These are phyloP conservation scores for Cheilosia impressa DNA, from an alignment of 2,888 invertebrate genomes.

Conservation along the genomic window DNA sequence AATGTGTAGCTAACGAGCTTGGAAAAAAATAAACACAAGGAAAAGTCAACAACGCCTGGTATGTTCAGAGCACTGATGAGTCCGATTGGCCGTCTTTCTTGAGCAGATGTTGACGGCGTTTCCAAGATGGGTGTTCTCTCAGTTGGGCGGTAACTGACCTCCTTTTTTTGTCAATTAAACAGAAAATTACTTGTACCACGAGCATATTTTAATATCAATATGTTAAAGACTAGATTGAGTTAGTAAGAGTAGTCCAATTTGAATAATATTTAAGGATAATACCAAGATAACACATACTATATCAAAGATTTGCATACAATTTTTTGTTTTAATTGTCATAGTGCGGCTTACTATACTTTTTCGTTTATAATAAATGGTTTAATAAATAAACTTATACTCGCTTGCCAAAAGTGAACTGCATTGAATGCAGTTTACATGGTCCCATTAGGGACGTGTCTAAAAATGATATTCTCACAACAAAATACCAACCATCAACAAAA, in stretches of 20 bases:
- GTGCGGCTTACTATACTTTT: not conserved
- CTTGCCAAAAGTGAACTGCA: too few relatives aligned
- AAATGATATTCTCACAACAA: too few relatives aligned
- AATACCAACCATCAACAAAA: too few relatives aligned
- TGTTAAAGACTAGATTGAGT: constrained; percentile 12
- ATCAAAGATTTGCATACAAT: too few relatives aligned
- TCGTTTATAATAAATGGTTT: not conserved
- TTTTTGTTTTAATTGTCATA: too few relatives aligned
- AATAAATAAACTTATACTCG: too few relatives aligned
- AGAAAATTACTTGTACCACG: not conserved
- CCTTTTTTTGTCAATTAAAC: constrained; percentile 77
- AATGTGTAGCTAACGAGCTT: constrained; percentile 99
- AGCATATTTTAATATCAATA: too few relatives aligned
- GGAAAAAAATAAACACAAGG: constrained; percentile 96
- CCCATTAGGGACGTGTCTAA: too few relatives aligned
- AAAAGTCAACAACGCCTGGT: constrained; percentile 97
- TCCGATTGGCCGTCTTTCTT: constrained; percentile 79
- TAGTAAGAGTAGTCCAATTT: not conserved
- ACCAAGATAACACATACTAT: too few relatives aligned
- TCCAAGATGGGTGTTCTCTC: constrained; percentile 82
- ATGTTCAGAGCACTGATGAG: constrained; percentile 88
- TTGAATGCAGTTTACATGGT: too few relatives aligned
- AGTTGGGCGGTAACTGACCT: constrained; percentile 81
- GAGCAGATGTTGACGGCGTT: constrained; percentile 63
- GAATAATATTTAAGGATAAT: too few relatives aligned